Evolutionary conservation across 2,113 vertebrate species (phyloP).

Genomic region (Indicator maculatus): DNA sequence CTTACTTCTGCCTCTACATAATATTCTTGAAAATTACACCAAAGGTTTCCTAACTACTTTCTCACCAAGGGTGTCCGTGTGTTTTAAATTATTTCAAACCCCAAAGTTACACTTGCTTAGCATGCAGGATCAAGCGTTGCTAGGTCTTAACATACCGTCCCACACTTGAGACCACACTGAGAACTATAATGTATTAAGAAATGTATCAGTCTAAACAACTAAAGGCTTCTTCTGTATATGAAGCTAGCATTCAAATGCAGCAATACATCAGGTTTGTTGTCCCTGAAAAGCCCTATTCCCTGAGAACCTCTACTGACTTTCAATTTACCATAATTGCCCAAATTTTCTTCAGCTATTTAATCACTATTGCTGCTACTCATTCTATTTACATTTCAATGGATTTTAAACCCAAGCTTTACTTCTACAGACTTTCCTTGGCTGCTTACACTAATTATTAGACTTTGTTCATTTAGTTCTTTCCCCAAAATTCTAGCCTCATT

Average conservation of each 20-base stretch:
- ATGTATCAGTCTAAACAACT: not conserved
- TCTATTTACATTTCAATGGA: constrained; percentile 23
- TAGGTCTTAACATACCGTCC: not conserved
- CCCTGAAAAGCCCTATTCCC: not conserved
- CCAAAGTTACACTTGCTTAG: not conserved
- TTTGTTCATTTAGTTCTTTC: not conserved
- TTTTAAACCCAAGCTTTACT: not conserved
- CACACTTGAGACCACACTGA: rapidly evolving
- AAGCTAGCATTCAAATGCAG: not conserved
- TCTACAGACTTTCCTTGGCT: not conserved
- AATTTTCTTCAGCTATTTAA: constrained; percentile 27
- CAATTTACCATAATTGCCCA: not conserved
- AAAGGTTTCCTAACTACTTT: not conserved
- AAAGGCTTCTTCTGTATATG: not conserved
- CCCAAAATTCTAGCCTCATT: not conserved
- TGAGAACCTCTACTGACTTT: constrained; percentile 5
- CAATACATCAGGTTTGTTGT: not conserved
- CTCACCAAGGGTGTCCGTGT: not conserved
- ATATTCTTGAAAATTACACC: not conserved
- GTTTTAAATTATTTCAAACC: not conserved
- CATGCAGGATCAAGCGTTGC: not conserved
- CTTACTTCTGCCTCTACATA: not conserved
- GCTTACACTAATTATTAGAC: not conserved
- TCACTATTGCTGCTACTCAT: not conserved
- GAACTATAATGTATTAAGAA: not conserved